phyloP scores from a whole-genome alignment of 2,888 invertebrate species.

The Mongoloraphidia duomilia region DNA sequence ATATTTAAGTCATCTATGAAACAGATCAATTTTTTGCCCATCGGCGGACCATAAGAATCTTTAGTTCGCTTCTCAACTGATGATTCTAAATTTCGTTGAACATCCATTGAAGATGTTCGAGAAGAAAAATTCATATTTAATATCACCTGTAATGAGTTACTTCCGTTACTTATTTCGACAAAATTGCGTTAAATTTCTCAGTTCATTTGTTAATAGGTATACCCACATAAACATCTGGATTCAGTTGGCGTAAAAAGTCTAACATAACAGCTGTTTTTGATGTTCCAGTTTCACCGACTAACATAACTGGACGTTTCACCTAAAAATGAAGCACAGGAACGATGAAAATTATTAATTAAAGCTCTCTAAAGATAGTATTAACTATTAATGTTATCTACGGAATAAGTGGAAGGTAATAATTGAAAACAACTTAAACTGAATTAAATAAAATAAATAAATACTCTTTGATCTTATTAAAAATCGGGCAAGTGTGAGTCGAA shows the following conservation, averaged over 20 bases:
- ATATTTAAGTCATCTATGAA: constrained; percentile 94
- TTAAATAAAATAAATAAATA: too few relatives aligned
- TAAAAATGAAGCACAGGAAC: constrained; percentile 19
- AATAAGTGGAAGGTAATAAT: too few relatives aligned
- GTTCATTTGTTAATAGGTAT: not conserved
- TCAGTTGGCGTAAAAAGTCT: constrained; percentile 60
- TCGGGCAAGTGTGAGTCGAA: too few relatives aligned
- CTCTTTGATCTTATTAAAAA: too few relatives aligned
- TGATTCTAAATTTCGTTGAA: constrained; percentile 76
- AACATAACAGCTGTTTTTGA: constrained; percentile 84
- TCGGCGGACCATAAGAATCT: constrained; percentile 77
- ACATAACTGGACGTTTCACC: constrained; percentile 62
- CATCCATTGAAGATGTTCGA: constrained; percentile 78
- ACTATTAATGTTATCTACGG: too few relatives aligned
- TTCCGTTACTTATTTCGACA: not conserved
- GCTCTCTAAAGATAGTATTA: too few relatives aligned
- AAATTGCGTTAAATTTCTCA: not conserved
- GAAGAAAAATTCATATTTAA: constrained; percentile 85
- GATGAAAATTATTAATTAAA: too few relatives aligned
- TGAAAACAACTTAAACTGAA: too few relatives aligned
- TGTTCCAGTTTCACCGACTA: constrained; percentile 85
- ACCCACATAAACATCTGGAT: constrained; percentile 51
- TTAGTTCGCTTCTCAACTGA: constrained; percentile 82
- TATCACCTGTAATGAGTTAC: constrained; percentile 38
- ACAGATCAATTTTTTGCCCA: constrained; percentile 75